phyloP scores from a whole-genome alignment of 1,140 invertebrate species.

The Teleopsis dalmanni region DNA sequence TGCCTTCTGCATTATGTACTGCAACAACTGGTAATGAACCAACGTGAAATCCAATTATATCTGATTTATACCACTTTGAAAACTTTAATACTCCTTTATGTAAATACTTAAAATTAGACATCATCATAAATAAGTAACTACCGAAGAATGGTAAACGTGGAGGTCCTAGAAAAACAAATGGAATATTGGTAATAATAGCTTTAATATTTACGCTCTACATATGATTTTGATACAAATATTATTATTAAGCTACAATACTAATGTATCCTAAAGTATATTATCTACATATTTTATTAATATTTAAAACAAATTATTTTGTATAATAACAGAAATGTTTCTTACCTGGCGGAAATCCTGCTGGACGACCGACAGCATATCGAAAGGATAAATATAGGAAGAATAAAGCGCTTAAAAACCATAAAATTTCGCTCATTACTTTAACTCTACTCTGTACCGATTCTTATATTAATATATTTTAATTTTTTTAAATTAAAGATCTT shows the following conservation, averaged over 20 bases:
- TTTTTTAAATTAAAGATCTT: too few species aligned
- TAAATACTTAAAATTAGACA: conserved; percentile 31
- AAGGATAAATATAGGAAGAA: conserved; percentile 23
- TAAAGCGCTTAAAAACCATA: conserved; percentile 16
- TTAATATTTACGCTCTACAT: not conserved
- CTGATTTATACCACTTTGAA: conserved; percentile 43
- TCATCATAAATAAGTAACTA: conserved; percentile 36
- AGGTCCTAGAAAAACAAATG: conserved; percentile 19
- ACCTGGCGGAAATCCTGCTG: conserved; percentile 35
- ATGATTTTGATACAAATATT: not conserved
- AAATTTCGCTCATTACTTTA: conserved; percentile 20
- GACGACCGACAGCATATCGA: conserved; percentile 23
- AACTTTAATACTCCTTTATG: conserved; percentile 32
- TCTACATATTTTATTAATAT: too few species aligned
- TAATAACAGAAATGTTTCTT: conserved; percentile 8
- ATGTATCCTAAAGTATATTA: too few species aligned
- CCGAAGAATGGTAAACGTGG: conserved; percentile 37
- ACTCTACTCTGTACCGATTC: too few species aligned
- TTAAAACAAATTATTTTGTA: too few species aligned
- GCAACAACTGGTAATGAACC: conserved; percentile 35
- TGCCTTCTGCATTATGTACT: conserved; percentile 36
- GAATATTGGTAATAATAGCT: not conserved
- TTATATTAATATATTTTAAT: too few species aligned
- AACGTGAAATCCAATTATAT: conserved; percentile 44
- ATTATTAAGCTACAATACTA: too few species aligned